A percentile compares a stretch with the other conserved stretches of the same genome.
Conservation (phyloP, 2,113 vertebrate genomes). For the Apodemus speciosus region DNA sequence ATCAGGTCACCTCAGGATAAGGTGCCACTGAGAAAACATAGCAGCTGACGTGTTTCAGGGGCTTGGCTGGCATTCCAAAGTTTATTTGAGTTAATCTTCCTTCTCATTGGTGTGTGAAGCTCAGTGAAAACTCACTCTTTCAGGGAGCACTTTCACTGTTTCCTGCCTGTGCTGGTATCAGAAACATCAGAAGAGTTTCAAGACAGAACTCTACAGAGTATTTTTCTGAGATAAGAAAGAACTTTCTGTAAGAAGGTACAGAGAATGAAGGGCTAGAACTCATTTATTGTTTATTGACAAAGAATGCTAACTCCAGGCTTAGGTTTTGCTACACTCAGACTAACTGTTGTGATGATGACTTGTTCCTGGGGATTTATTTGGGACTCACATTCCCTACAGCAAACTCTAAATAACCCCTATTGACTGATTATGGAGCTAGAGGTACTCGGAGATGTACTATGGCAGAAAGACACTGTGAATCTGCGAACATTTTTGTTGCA, state of each 20-base stretch:
- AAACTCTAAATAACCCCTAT: conserved; percentile 6
- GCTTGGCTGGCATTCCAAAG: conserved; percentile 71
- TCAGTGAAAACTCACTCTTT: conserved; percentile 52
- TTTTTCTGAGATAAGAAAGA: conserved; percentile 38
- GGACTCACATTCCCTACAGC: conserved; percentile 1
- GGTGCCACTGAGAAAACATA: conserved; percentile 52
- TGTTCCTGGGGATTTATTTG: conserved; percentile 22
- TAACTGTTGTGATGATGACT: not conserved
- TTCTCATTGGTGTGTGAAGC: conserved; percentile 57
- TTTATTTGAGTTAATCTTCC: conserved; percentile 71
- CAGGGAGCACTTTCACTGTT: conserved; percentile 49
- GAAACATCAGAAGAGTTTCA: conserved; percentile 35
- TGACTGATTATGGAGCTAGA: conserved; percentile 26
- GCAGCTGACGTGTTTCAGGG: conserved; percentile 54
- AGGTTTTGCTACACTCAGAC: conserved; percentile 36
- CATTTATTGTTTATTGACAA: conserved; percentile 43
- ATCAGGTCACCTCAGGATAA: conserved; percentile 84
- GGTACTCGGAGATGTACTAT: conserved; percentile 1
- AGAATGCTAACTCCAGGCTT: not conserved
- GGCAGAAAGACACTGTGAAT: not conserved
- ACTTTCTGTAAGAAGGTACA: conserved; percentile 26
- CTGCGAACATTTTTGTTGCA: conserved; percentile 33
- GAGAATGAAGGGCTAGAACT: not conserved
- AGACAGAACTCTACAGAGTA: conserved; percentile 36
- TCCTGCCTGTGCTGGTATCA: conserved; percentile 53